Base-by-base conservation (phyloP, 30 jellyfish, hydroid and myxozoan genomes). In the Cassiopea xamachana region DNA sequence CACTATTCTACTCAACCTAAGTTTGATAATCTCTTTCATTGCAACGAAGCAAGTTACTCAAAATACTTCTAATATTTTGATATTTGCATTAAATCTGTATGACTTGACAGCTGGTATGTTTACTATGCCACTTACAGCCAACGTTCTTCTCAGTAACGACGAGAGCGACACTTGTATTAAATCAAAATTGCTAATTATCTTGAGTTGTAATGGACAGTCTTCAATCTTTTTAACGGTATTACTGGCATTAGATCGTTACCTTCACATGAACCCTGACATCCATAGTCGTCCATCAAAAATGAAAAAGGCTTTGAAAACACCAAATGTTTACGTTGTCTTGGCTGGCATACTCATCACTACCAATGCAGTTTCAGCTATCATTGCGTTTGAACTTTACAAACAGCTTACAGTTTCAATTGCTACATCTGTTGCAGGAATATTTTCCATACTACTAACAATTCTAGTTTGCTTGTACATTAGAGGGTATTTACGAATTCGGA, bases 401-500 rank as follows among this genome's bases (percentile, higher is more conserved):
- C 49, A 10, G 76, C 27, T 2, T 14, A 6, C 51, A 2, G 4
- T 71, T 71, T 3, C 59, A 39, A 13, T 39, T 8, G 39, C 46
- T 16, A 43, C 4, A 39, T 1, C 49, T 15, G 7, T 78, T 75
- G 12, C 68, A 5, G 46, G 67, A 12, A 9, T 58, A 49, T 48
- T n/a, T 10, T 16, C 50, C 50, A 78, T 78, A 1, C 50, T 39
- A 1, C 16, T 58, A 1, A 9, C 39, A 18, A 71, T 71, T 19
- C 10, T 78, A 10, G 48, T 46, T 27, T 44, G 19, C 43, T 46
- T 75, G 46, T 78, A 78, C 17, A 49, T 48, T 10, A 43, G 51
- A 27, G 87, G 87, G 2, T 78, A 78, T 51, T 50, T 78, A 49
- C 69, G 87, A 8, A 51, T 78, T 50, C 87, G 75, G 45, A 78